Evolutionary conservation across 2,888 invertebrate species (phyloP).

Genomic region (Panopea generosa): DNA sequence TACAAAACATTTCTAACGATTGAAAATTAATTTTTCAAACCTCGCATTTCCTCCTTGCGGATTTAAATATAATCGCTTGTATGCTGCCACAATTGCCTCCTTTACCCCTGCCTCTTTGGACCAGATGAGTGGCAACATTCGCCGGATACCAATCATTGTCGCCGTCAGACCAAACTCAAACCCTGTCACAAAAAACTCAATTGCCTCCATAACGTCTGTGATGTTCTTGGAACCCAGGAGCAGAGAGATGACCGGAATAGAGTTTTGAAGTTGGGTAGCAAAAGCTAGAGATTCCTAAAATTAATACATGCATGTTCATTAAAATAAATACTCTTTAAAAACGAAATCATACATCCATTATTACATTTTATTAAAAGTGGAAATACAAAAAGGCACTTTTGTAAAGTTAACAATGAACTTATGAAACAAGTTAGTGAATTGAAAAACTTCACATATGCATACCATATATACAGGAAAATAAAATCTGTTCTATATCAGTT

Average conservation of each 20-base stretch:
- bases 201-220: conserved; percentile 94
- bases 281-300: conserved; percentile 87
- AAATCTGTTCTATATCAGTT: no score
- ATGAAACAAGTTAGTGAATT: no score
- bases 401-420: no score
- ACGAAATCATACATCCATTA: no score
- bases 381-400: no score
- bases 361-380: no score
- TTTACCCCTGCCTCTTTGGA: conserved; percentile 90
- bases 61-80: conserved; percentile 89
- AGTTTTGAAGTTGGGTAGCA: conserved; percentile 86
- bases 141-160: conserved; percentile 89
- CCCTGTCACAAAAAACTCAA: conserved; percentile 93
- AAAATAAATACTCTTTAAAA: no score
- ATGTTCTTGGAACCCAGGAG: conserved; percentile 88
- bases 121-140: conserved; percentile 92
- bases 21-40: no score
- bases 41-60: conserved; percentile 73
- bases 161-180: conserved; percentile 86
- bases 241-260: conserved; percentile 89
- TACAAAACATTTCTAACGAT: no score
- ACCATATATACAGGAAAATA: no score
- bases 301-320: no score
- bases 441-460: no score
- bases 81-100: conserved; percentile 92